phyloP scores from a whole-genome alignment of 2,113 vertebrate genomes.

The Misgurnus anguillicaudatus region DNA sequence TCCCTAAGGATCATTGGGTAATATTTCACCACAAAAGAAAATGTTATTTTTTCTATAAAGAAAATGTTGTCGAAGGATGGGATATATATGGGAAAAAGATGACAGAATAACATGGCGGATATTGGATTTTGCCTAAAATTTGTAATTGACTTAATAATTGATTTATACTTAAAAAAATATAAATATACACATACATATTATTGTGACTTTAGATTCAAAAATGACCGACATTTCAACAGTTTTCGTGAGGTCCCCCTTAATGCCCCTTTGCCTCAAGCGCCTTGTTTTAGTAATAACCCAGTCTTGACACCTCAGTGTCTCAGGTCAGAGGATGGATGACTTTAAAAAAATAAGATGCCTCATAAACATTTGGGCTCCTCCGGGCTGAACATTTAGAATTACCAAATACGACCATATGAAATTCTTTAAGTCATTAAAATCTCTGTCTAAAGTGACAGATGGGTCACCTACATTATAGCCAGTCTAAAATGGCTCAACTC shows the following conservation, averaged over 20 bases:
- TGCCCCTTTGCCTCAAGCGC: not conserved
- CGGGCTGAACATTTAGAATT: conserved; percentile 3
- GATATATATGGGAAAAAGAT: no score
- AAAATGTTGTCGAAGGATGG: no score
- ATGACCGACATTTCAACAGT: not conserved
- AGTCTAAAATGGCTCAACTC: conserved; percentile 20
- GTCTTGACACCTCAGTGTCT: not conserved
- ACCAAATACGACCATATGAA: not conserved
- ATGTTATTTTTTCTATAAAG: no score
- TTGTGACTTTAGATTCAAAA: not conserved
- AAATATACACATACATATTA: not conserved
- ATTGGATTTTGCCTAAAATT: no score
- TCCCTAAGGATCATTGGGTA: no score
- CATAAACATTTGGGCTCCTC: not conserved
- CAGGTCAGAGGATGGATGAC: not conserved
- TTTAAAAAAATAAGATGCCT: not conserved
- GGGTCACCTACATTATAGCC: not conserved
- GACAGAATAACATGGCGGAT: no score
- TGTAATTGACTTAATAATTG: no score
- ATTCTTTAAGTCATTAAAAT: conserved; percentile 7
- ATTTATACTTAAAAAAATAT: no score
- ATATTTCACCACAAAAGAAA: no score
- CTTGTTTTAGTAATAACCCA: not conserved
- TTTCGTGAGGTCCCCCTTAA: not conserved
- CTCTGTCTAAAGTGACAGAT: not conserved